Evolutionary conservation across 2,888 invertebrate species (phyloP).

Genomic region (Phaonia tiefii): DNA sequence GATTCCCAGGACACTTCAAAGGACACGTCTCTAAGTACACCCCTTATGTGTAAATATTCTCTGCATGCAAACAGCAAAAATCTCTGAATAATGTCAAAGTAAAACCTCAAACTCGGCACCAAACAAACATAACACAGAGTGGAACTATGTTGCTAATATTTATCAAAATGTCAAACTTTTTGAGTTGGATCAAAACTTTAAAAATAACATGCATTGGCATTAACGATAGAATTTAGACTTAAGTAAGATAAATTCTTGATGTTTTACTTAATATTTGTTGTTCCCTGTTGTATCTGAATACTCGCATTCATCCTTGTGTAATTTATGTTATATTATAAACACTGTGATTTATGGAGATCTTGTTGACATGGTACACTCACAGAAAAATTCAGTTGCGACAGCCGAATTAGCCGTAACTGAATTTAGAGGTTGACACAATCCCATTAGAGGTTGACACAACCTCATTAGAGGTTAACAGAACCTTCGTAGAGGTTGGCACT

Average conservation of each 20-base stretch:
- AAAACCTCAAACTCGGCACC: slow-evolving; percentile 19
- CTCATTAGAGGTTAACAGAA: no score
- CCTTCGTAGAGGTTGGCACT: no score
- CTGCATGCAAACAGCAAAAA: neutral
- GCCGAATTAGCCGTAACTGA: no score
- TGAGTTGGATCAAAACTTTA: slow-evolving; percentile 18
- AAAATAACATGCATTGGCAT: slow-evolving; percentile 24
- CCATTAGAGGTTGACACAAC: no score
- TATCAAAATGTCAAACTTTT: neutral
- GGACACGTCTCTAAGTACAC: no score
- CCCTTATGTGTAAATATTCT: no score
- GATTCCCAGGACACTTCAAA: no score
- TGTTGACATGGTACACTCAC: no score
- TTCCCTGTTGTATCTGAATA: slow-evolving; percentile 13
- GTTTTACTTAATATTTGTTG: slow-evolving; percentile 19
- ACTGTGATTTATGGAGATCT: no score
- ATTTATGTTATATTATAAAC: no score
- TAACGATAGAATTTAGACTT: slow-evolving; percentile 25
- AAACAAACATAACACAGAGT: slow-evolving; percentile 2
- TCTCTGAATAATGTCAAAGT: slow-evolving; percentile 28
- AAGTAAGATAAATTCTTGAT: slow-evolving; percentile 59
- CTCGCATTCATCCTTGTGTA: slow-evolving; percentile 40
- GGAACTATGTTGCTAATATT: neutral
- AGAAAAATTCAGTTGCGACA: no score
- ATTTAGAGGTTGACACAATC: no score